Evolutionary conservation across 2,113 vertebrate genomes (phyloP).

Genomic region (Vanacampus margaritifer): DNA sequence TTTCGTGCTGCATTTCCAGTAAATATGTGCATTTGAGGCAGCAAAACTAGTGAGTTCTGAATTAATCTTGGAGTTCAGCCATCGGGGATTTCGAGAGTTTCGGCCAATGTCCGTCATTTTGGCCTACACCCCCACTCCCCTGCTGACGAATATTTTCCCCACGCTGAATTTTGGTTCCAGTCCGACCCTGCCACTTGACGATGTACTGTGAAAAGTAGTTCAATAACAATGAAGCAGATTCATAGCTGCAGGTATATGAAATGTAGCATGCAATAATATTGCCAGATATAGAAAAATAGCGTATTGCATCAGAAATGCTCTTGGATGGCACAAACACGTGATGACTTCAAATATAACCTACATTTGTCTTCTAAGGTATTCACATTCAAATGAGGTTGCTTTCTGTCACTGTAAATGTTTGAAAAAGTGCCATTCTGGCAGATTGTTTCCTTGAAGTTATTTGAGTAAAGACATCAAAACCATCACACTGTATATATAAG

Average conservation of each 20-base stretch:
- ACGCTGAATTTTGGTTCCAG: too few species aligned
- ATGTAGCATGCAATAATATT: neutral
- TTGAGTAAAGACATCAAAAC: constrained; percentile 25
- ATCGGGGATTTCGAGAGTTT: too few species aligned
- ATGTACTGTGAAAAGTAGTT: neutral
- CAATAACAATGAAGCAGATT: neutral
- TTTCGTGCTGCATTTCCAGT: too few species aligned
- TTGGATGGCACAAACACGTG: neutral
- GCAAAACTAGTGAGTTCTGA: too few species aligned
- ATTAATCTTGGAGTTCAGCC: too few species aligned
- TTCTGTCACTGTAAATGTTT: constrained; percentile 10
- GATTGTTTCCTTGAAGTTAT: constrained; percentile 22
- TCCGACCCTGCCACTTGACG: too few species aligned
- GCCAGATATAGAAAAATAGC: neutral
- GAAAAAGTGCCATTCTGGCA: constrained; percentile 14
- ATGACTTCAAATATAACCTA: constrained; percentile 10
- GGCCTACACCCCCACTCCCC: too few species aligned
- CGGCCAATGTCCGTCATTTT: too few species aligned
- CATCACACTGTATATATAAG: constrained; percentile 38
- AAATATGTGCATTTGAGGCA: too few species aligned
- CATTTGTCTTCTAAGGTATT: constrained; percentile 9
- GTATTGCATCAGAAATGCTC: neutral
- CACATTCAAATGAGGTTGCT: constrained; percentile 8
- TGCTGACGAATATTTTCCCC: too few species aligned
- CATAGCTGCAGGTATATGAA: neutral